These are phyloP conservation scores for Rhynchomys soricoides DNA, from an alignment of 2,113 vertebrate species.

Conservation along the genomic window DNA sequence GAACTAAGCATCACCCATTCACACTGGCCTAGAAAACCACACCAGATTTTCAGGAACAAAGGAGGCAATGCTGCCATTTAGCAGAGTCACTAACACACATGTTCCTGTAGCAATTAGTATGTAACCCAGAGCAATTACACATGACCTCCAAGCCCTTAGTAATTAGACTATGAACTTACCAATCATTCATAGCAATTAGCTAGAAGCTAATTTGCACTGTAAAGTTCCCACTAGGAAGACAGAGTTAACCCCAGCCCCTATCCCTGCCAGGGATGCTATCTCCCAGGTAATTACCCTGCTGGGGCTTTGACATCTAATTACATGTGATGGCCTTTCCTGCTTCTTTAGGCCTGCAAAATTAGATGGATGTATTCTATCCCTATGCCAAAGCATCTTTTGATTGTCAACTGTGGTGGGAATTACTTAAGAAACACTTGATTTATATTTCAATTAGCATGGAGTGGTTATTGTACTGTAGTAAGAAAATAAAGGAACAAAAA, in stretches of 20 bases:
- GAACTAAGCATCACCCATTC: background rate
- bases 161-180: constrained; percentile 68
- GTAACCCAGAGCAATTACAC: constrained; percentile 60
- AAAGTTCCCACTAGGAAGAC: constrained; percentile 48
- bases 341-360: background rate
- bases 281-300: background rate
- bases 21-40: background rate
- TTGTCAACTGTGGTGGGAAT: background rate
- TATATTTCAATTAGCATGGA: background rate
- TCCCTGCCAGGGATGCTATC: constrained; percentile 47
- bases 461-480: background rate
- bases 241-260: constrained; percentile 33
- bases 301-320: background rate
- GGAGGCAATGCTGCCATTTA: background rate
- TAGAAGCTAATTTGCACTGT: constrained; percentile 69
- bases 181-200: constrained; percentile 68
- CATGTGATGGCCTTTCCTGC: background rate
- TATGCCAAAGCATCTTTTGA: background rate
- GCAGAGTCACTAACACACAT: background rate
- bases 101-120: constrained; percentile 46
- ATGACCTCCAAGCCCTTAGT: constrained; percentile 61
- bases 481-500: background rate
- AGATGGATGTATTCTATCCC: background rate
- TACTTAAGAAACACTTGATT: background rate
- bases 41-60: background rate